Evolutionary conservation across 1,140 invertebrate species (phyloP), one percentile per base, ranked within the genome.

Genomic region (Macrostomum lignano): DNA sequence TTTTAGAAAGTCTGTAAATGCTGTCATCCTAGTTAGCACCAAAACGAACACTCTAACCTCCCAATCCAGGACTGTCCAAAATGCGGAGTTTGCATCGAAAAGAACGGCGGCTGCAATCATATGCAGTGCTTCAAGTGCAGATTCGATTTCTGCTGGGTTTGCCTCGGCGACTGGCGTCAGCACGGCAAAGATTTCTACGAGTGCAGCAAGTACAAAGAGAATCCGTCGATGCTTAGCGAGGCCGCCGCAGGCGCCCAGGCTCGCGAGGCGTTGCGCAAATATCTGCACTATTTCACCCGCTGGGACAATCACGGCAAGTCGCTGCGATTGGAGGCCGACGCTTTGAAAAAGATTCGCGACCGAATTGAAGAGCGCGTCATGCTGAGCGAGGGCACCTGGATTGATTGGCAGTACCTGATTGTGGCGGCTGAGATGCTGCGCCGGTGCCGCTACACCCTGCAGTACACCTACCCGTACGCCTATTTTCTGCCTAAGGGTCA

Each of bases 251-350:
- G 91, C 61, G 79, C 76, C 37, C 78, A 84, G 62, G 84, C 86
- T 17, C 65, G 86, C 42, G 82, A 94, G 66, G 86, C 88, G 36
- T 63, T 98, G 20, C 94, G 94, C 55, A 94, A 94, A 61, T 98
- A 98, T 66, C 68, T 98, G 19, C 88, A 94, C 61, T 98, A 98
- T 54, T 42, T 42, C 39, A 58, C 58, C 17, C 43, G 72, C 64
- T 98, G 84, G 78, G 86, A 96, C 57, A 98, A 96, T 64, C 91
- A 98, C 62, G 81, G 81, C 31, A 79, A 88, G 61, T 88, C 81
- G 40, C 63, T 98, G 22, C 74, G 84, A 57, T 60, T 98, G 38
- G 88, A 98, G 60, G 77, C 88, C 49, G 73, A 91, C 54, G 84
- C 82, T 0, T 61, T 88, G 40, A 69, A 75, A 38, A 71, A 69